phyloP scores from a whole-genome alignment of 2,113 vertebrate genomes.

The Piprites chloris region DNA sequence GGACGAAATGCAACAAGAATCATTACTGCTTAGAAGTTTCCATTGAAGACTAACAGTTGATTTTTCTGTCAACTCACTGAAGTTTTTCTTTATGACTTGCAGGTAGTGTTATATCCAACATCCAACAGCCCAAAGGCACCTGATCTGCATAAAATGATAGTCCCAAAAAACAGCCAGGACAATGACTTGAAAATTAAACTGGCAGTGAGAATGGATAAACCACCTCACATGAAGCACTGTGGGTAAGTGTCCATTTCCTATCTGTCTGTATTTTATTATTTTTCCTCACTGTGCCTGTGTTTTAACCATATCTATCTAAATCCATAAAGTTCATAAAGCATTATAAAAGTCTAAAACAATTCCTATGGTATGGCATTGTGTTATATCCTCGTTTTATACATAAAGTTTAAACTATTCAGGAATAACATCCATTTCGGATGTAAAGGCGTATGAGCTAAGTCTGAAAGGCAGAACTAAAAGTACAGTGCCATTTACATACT shows the following conservation, averaged over 20 bases:
- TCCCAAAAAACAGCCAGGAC: slow-evolving; percentile 94
- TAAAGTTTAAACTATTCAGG: not conserved
- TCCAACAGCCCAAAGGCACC: slow-evolving; percentile 89
- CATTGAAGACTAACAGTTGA: not conserved
- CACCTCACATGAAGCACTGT: slow-evolving; percentile 96
- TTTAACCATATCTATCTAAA: not conserved
- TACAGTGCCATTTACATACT: not conserved
- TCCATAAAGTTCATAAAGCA: not conserved
- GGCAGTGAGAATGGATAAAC: slow-evolving; percentile 95
- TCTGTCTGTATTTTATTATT: not conserved
- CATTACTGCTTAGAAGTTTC: not conserved
- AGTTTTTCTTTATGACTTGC: slow-evolving; percentile 22
- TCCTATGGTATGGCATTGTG: not conserved
- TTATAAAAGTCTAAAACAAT: not conserved
- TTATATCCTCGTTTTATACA: not conserved
- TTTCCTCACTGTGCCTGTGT: not conserved
- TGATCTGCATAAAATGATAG: slow-evolving; percentile 91
- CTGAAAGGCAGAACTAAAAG: not conserved
- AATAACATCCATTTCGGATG: not conserved
- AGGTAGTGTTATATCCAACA: slow-evolving; percentile 92
- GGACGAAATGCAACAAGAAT: not conserved
- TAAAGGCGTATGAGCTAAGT: not conserved
- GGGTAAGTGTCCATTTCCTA: slow-evolving; percentile 78
- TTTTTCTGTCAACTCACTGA: not conserved
- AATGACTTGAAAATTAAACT: slow-evolving; percentile 92